Percentiles rank a stretch among this genome's conserved stretches.
Evolutionary conservation across 2,113 vertebrate genomes (phyloP).

Genomic region (Hippocampus mohnikei): DNA sequence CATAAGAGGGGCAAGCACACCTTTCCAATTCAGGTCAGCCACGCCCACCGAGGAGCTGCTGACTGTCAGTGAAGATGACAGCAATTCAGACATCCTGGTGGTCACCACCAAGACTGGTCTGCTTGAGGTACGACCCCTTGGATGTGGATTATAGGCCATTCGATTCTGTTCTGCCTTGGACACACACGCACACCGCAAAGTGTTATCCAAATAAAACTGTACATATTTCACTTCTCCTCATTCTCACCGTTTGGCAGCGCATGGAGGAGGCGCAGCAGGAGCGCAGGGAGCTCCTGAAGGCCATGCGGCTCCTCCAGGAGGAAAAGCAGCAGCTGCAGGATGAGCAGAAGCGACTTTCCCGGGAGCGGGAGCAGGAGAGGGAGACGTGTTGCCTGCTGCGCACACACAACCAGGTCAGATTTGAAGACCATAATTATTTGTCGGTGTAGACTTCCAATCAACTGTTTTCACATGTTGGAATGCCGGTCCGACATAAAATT

Average conservation of each 20-base stretch:
- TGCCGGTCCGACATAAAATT: too few relatives aligned
- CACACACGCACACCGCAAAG: not conserved
- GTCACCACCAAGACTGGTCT: conserved; percentile 94
- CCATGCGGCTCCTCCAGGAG: conserved; percentile 83
- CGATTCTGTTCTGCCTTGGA: not conserved
- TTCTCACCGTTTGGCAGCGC: conserved; percentile 66
- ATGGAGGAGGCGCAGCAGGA: conserved; percentile 93
- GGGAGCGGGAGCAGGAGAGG: conserved; percentile 75
- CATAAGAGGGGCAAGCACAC: conserved; percentile 95
- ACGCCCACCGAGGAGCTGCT: conserved; percentile 92
- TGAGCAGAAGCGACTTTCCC: conserved; percentile 78
- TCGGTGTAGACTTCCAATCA: too few relatives aligned
- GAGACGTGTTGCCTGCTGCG: conserved; percentile 80
- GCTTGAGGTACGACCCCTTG: conserved; percentile 79
- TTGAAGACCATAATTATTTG: not conserved
- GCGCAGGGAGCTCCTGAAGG: conserved; percentile 86
- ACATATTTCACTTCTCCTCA: not conserved
- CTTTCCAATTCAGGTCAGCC: conserved; percentile 91
- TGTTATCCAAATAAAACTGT: not conserved
- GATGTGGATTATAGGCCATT: too few relatives aligned
- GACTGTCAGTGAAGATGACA: conserved; percentile 91
- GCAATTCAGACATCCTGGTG: conserved; percentile 95
- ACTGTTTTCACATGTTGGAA: too few relatives aligned
- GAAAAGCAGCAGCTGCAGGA: conserved; percentile 86
- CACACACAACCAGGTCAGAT: conserved; percentile 82